A percentile compares a stretch with the other conserved stretches of the same genome.
Evolutionary conservation across 2,888 invertebrate genomes (phyloP).

Genomic region (Arctia plantaginis): DNA sequence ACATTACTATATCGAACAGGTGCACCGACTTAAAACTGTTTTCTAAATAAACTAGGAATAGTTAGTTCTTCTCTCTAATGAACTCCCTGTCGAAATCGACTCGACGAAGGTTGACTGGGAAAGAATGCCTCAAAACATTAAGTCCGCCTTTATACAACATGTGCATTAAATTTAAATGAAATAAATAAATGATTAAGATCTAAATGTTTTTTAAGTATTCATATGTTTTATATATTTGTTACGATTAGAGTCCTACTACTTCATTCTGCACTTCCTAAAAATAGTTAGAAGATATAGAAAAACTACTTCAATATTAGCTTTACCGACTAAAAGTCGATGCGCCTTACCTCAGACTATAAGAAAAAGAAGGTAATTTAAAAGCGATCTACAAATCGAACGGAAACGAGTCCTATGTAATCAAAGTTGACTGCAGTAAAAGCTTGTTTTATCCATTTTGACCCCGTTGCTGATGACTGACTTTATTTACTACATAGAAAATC

Average conservation of each 20-base stretch:
- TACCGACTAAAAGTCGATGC: conserved; percentile 4
- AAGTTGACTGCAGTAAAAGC: conserved; percentile 37
- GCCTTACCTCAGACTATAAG: conserved; percentile 1
- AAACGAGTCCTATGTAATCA: conserved; percentile 37
- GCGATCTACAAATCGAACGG: conserved; percentile 21
- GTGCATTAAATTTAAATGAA: too few relatives aligned
- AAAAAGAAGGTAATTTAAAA: conserved; percentile 23
- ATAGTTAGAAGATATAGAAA: neutral
- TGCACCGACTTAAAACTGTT: too few relatives aligned
- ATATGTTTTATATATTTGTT: too few relatives aligned
- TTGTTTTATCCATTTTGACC: conserved; percentile 42
- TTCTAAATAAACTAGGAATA: too few relatives aligned
- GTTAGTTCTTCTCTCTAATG: too few relatives aligned
- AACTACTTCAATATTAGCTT: neutral
- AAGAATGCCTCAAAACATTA: too few relatives aligned
- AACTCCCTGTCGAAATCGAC: too few relatives aligned
- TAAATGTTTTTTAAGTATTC: too few relatives aligned
- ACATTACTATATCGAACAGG: too few relatives aligned
- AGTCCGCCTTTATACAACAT: too few relatives aligned
- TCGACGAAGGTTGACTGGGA: too few relatives aligned
- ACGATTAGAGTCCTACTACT: neutral
- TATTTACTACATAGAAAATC: neutral
- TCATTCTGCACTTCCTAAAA: neutral
- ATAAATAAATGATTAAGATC: too few relatives aligned
- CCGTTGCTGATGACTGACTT: neutral